Conservation (phyloP, 2,888 invertebrate species). For the Archaeoteleia sp. region DNA sequence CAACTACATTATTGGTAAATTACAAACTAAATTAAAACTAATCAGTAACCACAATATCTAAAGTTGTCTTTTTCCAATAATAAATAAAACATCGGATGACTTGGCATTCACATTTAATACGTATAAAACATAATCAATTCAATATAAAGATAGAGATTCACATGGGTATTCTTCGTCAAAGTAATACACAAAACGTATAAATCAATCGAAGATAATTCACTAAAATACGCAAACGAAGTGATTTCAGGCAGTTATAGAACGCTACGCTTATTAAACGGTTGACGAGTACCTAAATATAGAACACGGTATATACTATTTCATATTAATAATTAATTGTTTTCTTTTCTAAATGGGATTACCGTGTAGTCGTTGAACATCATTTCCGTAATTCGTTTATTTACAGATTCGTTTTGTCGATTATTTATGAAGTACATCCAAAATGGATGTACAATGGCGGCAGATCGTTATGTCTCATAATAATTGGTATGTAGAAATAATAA, state of each 20-base stretch:
- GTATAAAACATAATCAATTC: slow-evolving; percentile 52
- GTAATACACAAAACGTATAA: slow-evolving; percentile 14
- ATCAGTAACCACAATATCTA: too few relatives aligned
- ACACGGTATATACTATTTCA: slow-evolving; percentile 17
- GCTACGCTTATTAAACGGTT: slow-evolving; percentile 14
- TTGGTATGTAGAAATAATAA: too few relatives aligned
- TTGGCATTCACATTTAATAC: slow-evolving; percentile 52
- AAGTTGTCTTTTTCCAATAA: too few relatives aligned
- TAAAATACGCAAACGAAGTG: slow-evolving; percentile 20
- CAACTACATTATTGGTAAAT: too few relatives aligned
- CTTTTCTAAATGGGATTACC: too few relatives aligned
- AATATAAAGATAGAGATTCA: slow-evolving; percentile 31
- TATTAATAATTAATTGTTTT: slow-evolving; percentile 9
- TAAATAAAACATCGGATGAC: slow-evolving; percentile 4
- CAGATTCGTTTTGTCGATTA: too few relatives aligned
- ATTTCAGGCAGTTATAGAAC: slow-evolving; percentile 21
- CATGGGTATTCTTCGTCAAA: slow-evolving; percentile 1
- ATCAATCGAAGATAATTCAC: slow-evolving; percentile 10
- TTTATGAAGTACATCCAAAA: too few relatives aligned
- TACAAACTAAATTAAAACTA: too few relatives aligned
- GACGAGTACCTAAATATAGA: not conserved
- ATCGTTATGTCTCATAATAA: too few relatives aligned
- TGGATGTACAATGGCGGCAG: too few relatives aligned
- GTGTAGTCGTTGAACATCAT: too few relatives aligned
- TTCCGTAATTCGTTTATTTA: too few relatives aligned